These are phyloP conservation scores for Cassiopea xamachana DNA, from an alignment of 30 jellyfish, hydroid and myxozoan genomes.

Conservation along the genomic window DNA sequence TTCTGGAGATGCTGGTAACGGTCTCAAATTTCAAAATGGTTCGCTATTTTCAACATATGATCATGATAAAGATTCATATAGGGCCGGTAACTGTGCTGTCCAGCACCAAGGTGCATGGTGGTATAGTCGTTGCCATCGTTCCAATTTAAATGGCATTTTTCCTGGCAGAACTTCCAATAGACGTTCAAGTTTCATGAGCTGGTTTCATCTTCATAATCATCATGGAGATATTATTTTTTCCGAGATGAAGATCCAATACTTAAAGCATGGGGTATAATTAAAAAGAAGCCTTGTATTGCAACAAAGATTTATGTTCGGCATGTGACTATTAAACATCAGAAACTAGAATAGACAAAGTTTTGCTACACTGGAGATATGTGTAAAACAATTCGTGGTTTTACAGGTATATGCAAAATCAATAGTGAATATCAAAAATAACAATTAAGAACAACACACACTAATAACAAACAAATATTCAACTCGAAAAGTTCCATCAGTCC, in stretches of 20 bases:
- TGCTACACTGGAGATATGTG: no score
- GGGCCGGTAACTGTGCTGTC: slow-evolving; percentile 20
- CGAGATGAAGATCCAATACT: slow-evolving; percentile 36
- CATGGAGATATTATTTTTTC: slow-evolving; percentile 14
- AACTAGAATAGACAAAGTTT: no score
- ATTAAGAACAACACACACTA: no score
- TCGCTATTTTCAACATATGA: slow-evolving; percentile 28
- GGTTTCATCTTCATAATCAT: not conserved
- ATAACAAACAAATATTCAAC: no score
- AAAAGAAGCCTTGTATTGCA: no score
- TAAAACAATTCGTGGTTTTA: no score
- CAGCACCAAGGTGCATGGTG: slow-evolving; percentile 54
- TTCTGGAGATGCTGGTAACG: slow-evolving; percentile 37
- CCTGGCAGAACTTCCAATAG: not conserved
- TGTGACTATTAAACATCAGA: no score
- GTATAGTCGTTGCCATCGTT: slow-evolving; percentile 10
- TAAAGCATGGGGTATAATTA: no score
- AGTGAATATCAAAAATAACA: no score
- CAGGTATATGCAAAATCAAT: no score
- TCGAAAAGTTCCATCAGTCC: no score
- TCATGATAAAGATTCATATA: not conserved
- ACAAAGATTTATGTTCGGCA: no score
- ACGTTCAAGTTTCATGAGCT: not conserved
- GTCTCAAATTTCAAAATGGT: slow-evolving; percentile 5
- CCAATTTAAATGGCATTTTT: slow-evolving; percentile 40